Base-by-base conservation (phyloP, 2,113 vertebrate genomes). In the Calidris pugnax region DNA sequence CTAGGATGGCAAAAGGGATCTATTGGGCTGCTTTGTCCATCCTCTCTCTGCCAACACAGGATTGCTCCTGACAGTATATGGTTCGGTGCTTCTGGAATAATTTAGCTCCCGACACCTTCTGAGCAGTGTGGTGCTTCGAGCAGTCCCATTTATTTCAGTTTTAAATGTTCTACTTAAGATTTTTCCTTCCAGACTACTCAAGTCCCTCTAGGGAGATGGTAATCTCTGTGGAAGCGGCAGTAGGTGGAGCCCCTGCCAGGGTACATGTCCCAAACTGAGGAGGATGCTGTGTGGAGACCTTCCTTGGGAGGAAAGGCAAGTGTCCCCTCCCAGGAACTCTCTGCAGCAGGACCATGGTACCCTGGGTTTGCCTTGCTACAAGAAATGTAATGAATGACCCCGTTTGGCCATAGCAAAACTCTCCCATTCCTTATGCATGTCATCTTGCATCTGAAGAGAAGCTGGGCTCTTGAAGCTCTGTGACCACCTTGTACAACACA, bases 1-100 rank as follows among this genome's bases (percentile, higher is more conserved):
- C 74, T 79, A 75, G 57, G 47, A 66, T 91, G 69, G 84, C 73
- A 91, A 50, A 66, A 93, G 41, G 53, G 66, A 23, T 79, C 66
- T 64, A 28, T 85, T 33, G 33, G 69, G 50, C 74, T 72, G 50
- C 37, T 93, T 68, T 76, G 96, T 85, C 90, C 89, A 73, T 93
- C 57, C 6, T 60, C 66, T 59, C 33, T 56, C 53, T 80, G 48
- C 64, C 69, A 64, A 7, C 2, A 17, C 23, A 41, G 48, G 57
- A 89, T 89, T 82, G n/a, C 16, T 92, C 28, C 78, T 97, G 96
- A 95, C 96, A 94, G 89, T 32, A 22, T 48, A 87, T 66, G 81
- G 43, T 69, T 60, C 22, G 2, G 22, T 93, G 83, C 80, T 53
- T 86, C 95, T 81, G 86, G 60, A 87, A 47, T 43, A 37, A 89